phyloP scores from a whole-genome alignment of 2,113 vertebrate species.

The Apodemus sylvaticus region DNA sequence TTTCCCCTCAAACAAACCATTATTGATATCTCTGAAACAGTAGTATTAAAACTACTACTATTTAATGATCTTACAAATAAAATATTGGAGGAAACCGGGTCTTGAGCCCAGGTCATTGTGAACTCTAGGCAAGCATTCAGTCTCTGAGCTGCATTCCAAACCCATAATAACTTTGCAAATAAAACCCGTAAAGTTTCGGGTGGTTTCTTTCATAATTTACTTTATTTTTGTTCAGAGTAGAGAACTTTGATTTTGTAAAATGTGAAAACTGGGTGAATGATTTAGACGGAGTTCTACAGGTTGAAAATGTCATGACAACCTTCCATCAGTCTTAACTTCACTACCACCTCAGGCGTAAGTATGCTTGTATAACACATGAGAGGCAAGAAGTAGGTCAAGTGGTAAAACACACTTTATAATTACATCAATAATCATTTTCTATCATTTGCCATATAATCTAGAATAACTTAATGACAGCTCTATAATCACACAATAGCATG shows the following conservation, averaged over 20 bases:
- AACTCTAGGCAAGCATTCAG: not conserved
- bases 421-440: constrained; percentile 3
- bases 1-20: not conserved
- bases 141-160: not conserved
- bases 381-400: not conserved
- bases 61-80: not conserved
- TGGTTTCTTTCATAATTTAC: not conserved
- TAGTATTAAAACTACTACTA: not conserved
- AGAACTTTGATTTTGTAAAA: not conserved
- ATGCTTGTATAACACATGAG: not conserved
- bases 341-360: not conserved
- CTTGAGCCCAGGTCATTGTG: not conserved
- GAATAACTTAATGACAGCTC: not conserved
- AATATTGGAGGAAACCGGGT: not conserved
- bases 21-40: not conserved
- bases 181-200: not conserved
- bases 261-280: not conserved
- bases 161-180: not conserved
- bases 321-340: not conserved
- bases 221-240: not conserved
- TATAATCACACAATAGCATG: not conserved
- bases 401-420: not conserved
- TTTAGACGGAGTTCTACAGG: not conserved
- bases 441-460: not conserved
- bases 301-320: not conserved